Conservation (phyloP, 2,113 vertebrate genomes). For the Lepidothrix coronata region DNA sequence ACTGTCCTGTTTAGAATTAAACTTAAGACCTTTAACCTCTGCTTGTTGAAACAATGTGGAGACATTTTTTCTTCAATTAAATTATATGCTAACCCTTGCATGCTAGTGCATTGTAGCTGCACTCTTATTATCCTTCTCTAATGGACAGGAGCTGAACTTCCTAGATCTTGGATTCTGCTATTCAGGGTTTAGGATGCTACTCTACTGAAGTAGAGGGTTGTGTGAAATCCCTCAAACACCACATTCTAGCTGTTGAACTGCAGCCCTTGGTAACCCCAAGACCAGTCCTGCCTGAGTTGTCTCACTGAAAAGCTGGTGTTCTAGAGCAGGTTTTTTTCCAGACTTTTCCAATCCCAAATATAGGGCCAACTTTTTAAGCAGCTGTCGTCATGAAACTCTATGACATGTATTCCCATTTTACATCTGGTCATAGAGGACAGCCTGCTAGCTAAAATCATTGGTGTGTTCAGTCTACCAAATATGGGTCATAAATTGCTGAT, state of each 20-base stretch:
- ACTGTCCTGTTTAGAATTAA: conserved; percentile 15
- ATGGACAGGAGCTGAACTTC: background rate
- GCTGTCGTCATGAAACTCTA: background rate
- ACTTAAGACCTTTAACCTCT: conserved; percentile 39
- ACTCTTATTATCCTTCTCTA: background rate
- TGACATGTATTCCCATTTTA: background rate
- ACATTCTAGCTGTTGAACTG: background rate
- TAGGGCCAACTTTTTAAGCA: background rate
- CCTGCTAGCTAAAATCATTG: background rate
- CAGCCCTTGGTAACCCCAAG: background rate
- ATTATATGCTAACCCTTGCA: background rate
- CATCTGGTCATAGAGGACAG: background rate
- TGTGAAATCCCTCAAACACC: background rate
- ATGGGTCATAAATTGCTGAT: background rate
- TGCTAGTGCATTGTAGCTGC: background rate
- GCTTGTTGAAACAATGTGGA: background rate
- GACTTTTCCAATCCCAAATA: background rate
- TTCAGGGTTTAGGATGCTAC: background rate
- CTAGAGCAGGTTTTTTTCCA: background rate
- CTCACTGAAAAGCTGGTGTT: background rate
- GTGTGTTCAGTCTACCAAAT: background rate
- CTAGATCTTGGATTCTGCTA: background rate
- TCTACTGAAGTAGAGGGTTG: background rate
- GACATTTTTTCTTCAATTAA: background rate
- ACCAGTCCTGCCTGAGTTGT: background rate